A percentile compares a stretch with the other conserved stretches of the same genome.
phyloP scores from a whole-genome alignment of 2,888 invertebrate species.

The Rhorus exstirpatorius region DNA sequence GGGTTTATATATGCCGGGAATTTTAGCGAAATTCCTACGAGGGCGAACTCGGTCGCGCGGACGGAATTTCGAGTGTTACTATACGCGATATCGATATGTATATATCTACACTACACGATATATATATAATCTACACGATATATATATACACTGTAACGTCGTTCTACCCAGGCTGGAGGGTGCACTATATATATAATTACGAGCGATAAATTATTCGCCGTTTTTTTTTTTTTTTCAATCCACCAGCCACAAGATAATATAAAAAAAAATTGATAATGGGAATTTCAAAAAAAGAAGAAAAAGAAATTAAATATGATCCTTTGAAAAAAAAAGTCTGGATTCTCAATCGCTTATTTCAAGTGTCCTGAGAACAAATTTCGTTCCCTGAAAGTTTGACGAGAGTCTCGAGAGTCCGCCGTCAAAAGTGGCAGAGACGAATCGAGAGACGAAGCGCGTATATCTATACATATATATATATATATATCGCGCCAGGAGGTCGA shows the following conservation, averaged over 20 bases:
- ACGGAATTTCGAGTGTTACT: constrained; percentile 75
- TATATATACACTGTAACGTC: constrained; percentile 30
- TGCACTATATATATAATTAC: constrained; percentile 8
- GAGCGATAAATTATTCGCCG: constrained; percentile 61
- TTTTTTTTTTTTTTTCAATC: constrained; percentile 43
- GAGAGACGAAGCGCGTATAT: background rate
- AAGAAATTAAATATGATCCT: too few species aligned
- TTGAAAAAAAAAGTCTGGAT: background rate
- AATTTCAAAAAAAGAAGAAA: background rate
- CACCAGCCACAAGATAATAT: background rate
- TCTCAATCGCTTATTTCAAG: constrained; percentile 15
- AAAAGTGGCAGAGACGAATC: constrained; percentile 63
- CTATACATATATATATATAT: background rate
- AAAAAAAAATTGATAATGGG: background rate
- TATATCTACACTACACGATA: too few species aligned
- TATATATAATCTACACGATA: background rate
- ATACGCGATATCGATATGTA: constrained; percentile 33
- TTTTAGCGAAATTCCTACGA: constrained; percentile 80
- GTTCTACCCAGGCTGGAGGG: constrained; percentile 27
- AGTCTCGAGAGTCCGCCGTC: constrained; percentile 64
- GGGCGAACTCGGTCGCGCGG: constrained; percentile 70
- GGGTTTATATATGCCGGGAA: constrained; percentile 76
- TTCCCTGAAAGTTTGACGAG: constrained; percentile 33
- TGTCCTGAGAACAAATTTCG: constrained; percentile 1
- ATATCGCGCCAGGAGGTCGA: constrained; percentile 3